Evolutionary conservation across 2,888 invertebrate species (phyloP).

Genomic region (Octodonta nipae): DNA sequence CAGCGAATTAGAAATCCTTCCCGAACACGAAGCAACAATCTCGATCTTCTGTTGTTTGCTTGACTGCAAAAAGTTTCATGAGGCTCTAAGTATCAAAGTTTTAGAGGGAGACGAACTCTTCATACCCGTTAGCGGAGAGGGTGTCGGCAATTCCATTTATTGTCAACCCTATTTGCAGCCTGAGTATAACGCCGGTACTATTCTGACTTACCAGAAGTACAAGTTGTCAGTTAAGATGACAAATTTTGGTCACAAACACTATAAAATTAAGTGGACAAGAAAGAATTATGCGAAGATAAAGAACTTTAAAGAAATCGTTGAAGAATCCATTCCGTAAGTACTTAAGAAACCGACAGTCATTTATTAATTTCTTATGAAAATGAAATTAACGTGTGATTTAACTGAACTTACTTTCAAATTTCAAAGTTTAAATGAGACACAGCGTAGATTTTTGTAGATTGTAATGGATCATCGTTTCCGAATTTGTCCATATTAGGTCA

Average conservation of each 20-base stretch:
- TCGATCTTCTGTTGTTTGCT: too few species aligned
- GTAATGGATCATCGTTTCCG: too few species aligned
- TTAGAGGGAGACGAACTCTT: conserved; percentile 32
- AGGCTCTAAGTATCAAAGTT: too few species aligned
- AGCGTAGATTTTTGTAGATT: too few species aligned
- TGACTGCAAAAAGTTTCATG: too few species aligned
- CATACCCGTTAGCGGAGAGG: conserved; percentile 42
- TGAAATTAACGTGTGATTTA: not conserved
- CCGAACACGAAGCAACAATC: too few species aligned
- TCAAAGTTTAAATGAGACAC: too few species aligned
- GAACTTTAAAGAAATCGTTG: conserved; percentile 16
- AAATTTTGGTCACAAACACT: conserved; percentile 42
- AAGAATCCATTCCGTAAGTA: conserved; percentile 3
- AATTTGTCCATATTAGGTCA: too few species aligned
- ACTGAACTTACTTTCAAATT: too few species aligned
- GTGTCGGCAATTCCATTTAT: conserved; percentile 52
- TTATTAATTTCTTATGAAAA: not conserved
- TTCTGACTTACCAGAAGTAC: conserved; percentile 45
- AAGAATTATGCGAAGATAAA: conserved; percentile 20
- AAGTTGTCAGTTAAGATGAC: conserved; percentile 37
- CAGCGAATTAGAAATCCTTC: too few species aligned
- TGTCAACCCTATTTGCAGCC: conserved; percentile 47
- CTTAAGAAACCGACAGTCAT: not conserved
- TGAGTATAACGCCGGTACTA: conserved; percentile 44
- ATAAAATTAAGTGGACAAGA: conserved; percentile 41